Evolutionary conservation across 2,888 invertebrate genomes (phyloP), one percentile per base, ranked within the genome.

Genomic region (Arenicola marina): DNA sequence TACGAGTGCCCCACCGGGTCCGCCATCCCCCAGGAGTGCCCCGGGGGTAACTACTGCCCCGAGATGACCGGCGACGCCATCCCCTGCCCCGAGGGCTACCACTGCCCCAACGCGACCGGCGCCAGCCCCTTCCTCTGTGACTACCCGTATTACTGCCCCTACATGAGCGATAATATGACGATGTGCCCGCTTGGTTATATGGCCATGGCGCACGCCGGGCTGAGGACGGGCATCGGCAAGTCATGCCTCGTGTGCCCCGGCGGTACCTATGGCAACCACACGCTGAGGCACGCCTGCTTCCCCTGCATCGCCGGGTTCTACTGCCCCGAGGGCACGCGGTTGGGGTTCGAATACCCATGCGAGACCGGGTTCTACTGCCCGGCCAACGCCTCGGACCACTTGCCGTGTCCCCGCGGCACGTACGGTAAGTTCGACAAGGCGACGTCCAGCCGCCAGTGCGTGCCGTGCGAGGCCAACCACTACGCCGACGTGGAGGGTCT

Each of bases 291-390:
- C 4, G 24, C 62, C 7, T 81, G 81, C 61, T 67, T 72, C 31
- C 62, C 73, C 0, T 81, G 81, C 58, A 80, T 80, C 4, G 75
- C 75, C 18, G 81, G 81, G 4, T 81, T 75, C 67, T 81, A 78
- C 71, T 81, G 81, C 61, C 80, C 80, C 1, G 73, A 57, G 28
- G 79, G 77, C 7, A 77, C 77, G 1, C 73, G 74, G 1, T 67
- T 31, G 33, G 75, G 75, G 24, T 69, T 73, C 32, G 63, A 68
- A 21, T 71, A 77, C 56, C 73, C 73, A 1, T 79, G 79, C 61
- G 67, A 69, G 2, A 63, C 69, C 24, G 78, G 79, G 1, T 63
- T 34, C 44, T 72, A 72, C 53, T 72, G 72, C 56, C 80, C 80
- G 4, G 59, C 59, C 1, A 75, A 74, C 3, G 75, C 78, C 4